Base-by-base conservation (phyloP, 2,113 vertebrate genomes). In the Smithornis capensis region DNA sequence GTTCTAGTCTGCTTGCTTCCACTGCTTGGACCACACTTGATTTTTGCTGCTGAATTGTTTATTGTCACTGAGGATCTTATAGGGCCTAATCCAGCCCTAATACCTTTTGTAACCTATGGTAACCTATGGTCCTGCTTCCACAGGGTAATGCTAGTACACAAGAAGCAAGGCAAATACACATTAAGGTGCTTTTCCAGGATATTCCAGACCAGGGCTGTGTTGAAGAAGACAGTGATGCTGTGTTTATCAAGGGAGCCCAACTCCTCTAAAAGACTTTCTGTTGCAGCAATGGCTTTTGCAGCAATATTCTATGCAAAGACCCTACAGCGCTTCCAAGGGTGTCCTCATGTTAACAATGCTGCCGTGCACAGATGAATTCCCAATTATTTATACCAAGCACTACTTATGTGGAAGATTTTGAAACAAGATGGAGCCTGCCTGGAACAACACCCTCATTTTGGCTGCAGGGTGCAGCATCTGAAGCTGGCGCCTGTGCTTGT, bases 341-440 rank as follows among this genome's bases (percentile, higher is more conserved):
- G 50, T 81, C 85, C 79, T 90, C 40, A 13, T 2, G 3, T 62
- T 77, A 81, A 28, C 50, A 74, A 33, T 0, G 6, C 73, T 71
- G 76, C 79, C 55, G 56, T 49, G 64, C 83, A 75, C 47, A 29
- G 55, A 15, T 77, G 21, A 94, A 47, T 93, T 89, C 73, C 79
- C 47, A 50, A 29, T 88, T 59, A 89, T 62, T 93, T 97, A 49
- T 5, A 86, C 56, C 37, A 64, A 89, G 56, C 42, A 35, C 67
- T 87, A 68, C 82, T 92, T 68, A 84, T 0, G 0, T 67, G 80
- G 68, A 86, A 81, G 76, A 78, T 68, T 93, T 77, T 81, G 90
- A 68, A 96, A 86, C 96, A 96, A 90, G 96, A 94, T 92, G 76
- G 79, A 94, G 56, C 94, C 73, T 96, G 96, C 90, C 88, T 87